Evolutionary conservation across 2,888 invertebrate species (phyloP).

Genomic region (Glyphotaelius pellucidus): DNA sequence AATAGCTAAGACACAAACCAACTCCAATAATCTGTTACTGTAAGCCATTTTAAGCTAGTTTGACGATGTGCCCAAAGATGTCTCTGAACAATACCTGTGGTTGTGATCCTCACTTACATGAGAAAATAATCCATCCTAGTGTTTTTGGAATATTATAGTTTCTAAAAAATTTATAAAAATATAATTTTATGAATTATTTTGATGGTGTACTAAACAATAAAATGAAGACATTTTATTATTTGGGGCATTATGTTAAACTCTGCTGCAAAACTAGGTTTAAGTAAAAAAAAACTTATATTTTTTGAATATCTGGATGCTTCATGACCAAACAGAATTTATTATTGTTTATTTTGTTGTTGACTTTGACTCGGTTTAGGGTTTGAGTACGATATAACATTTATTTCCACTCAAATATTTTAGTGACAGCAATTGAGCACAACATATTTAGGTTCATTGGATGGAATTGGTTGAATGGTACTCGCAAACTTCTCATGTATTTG

Average conservation of each 20-base stretch:
- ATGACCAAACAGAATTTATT: neutral
- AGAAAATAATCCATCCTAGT: neutral
- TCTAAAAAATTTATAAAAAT: too few species aligned
- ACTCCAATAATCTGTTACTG: neutral
- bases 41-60: neutral
- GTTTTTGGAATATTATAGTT: too few species aligned
- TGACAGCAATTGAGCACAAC: neutral
- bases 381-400: neutral
- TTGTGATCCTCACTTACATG: neutral
- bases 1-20: neutral
- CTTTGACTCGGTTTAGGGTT: neutral
- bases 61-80: neutral
- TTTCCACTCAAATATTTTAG: neutral
- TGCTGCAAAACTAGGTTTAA: neutral
- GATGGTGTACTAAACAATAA: neutral
- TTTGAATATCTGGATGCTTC: neutral
- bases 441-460: neutral
- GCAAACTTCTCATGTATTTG: neutral
- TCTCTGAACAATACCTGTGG: neutral
- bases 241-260: neutral
- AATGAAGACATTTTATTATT: neutral
- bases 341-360: neutral
- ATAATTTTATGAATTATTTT: too few species aligned
- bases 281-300: neutral
- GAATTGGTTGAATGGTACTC: neutral